Evolutionary conservation across 2,888 invertebrate species (phyloP), one percentile per base, ranked within the genome.

Genomic region (Leptopterna dolabrata): DNA sequence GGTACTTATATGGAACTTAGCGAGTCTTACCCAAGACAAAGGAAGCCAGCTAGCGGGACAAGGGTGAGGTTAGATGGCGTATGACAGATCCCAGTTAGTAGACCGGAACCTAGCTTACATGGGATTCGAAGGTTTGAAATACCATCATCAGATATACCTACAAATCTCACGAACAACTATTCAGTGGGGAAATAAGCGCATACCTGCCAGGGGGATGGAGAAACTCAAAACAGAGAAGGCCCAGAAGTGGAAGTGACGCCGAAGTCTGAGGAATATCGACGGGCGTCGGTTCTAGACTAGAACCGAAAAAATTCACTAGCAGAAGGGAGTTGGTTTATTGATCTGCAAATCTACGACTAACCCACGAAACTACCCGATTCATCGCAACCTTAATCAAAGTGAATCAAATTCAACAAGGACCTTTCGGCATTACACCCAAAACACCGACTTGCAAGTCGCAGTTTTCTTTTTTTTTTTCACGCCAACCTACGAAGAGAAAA

Each of bases 331-430:
- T 27, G 78, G 78, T 78, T 78, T 78, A 78, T 78, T 78, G 78
- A 78, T 78, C 78, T 78, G 78, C 16, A 78, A 78, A 78, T 78
- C 78, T 36, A 41, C 78, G 45, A 27, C 78, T 27, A 45, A 24
- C 78, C 41, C 27, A 36, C 43, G 78, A 78, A 36, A 27, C 45
- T 41, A 78, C 41, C 78, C 78, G 78, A 78, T 41, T n/a, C 36
- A 41, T 73, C 36, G 7, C 19, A 27, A 63, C 63, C 19, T 0
- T 13, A n/a, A 19, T n/a, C 55, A 55, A 73, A 16, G 30, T n/a
- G 13, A 73, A 14, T 19, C 1, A 36, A 73, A 73, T 41, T 36
- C 73, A 6, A 19, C 73, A 13, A 9, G 73, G 73, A 30, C 36
- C n/a, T n/a, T n/a, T n/a, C 4, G 36, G 36, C 2, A 2, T 4